These are phyloP conservation scores for Otus scops DNA, from an alignment of 2,797 vertebrate genomes.

Conservation along the genomic window DNA sequence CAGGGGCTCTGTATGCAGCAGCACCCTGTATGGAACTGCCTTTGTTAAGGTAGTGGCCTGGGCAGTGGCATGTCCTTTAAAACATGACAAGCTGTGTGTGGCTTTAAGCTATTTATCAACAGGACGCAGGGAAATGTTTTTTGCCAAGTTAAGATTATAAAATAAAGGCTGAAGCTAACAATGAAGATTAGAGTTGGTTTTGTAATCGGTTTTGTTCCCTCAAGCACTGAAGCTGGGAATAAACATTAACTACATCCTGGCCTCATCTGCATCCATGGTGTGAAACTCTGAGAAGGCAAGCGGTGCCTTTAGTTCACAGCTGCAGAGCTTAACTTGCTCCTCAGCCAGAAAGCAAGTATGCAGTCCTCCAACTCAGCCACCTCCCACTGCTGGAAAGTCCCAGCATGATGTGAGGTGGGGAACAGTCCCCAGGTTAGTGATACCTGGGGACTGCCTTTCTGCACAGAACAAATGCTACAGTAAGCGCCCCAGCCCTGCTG, in stretches of 20 bases:
- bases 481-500: background rate
- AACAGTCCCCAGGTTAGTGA: background rate
- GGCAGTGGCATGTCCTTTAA: background rate
- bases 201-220: conserved; percentile 15
- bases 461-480: background rate
- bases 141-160: conserved; percentile 14
- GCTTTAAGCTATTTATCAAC: conserved; percentile 45
- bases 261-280: background rate
- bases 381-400: background rate
- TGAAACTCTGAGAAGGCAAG: background rate
- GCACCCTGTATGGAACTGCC: background rate
- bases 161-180: conserved; percentile 35
- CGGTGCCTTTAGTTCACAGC: background rate
- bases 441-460: background rate
- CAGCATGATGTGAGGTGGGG: background rate
- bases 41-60: background rate
- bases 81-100: background rate
- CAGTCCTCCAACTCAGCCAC: background rate
- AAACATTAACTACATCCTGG: conserved; percentile 29
- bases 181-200: conserved; percentile 20
- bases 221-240: background rate
- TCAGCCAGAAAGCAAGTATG: background rate
- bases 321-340: background rate
- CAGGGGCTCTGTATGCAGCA: background rate
- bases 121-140: background rate